Base-by-base conservation (phyloP, 1,140 invertebrate species). In the Gonioctena quinquepunctata region DNA sequence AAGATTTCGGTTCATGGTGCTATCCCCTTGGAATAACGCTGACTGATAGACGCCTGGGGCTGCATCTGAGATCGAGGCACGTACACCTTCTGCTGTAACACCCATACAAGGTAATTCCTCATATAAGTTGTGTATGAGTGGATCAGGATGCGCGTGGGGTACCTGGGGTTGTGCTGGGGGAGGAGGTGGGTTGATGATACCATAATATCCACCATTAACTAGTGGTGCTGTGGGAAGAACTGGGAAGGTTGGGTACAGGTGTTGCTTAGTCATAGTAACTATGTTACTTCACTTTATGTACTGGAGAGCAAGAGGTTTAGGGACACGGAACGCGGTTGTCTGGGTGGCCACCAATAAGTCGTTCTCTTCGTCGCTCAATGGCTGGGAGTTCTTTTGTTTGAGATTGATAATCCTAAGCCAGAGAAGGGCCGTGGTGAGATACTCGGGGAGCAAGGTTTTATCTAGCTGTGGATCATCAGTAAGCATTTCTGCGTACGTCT, bases 81-180 rank as follows among this genome's bases (percentile, higher is more conserved):
- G 1, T 6, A 69, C 60, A 1, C 23, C 59, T 18, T 69, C 18
- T 22, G 33, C 59, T 62, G 52, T n/a, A 5, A 69, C 60, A 22
- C 60, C 67, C 48, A 61, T 18, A 23, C 66, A 68, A 2, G 66
- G 66, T 21, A 68, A 49, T 16, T 61, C 66, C 22, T 69, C 67
- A 42, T 69, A 63, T 3, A 69, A 60, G 21, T 69, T 69, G 26
- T 69, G 67, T 16, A 22, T 6, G 16, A 13, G 6, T 26, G 50
- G 62, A 60, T 69, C 49, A 8, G 18, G 4, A 19, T 54, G 6
- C 18, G 50, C 50, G 6, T 16, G 6, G 7, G 50, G 8, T n/a
- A 54, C 7, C n/a, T n/a, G n/a, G n/a, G n/a, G n/a, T n/a, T n/a
- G n/a, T n/a, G n/a, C n/a, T n/a, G n/a, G n/a, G n/a, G n/a, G n/a